Conservation (phyloP, 2,113 vertebrate genomes). For the Hymenochirus boettgeri region DNA sequence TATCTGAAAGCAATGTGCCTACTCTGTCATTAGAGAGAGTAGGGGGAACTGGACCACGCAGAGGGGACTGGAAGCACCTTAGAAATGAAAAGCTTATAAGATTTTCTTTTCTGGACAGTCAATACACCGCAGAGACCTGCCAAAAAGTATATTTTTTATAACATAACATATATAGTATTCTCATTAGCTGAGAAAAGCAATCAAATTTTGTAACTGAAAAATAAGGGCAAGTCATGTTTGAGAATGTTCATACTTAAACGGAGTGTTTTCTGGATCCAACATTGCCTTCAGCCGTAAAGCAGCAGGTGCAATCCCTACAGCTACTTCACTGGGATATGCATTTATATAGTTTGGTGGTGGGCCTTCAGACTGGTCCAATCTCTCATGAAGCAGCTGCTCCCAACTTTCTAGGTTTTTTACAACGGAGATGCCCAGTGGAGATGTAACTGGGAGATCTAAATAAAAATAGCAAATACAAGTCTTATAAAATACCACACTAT, state of each 20-base stretch:
- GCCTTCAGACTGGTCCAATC: slow-evolving; percentile 89
- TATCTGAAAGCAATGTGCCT: too few species aligned
- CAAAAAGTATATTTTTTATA: too few species aligned
- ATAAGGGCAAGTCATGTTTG: background rate
- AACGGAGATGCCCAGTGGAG: slow-evolving; percentile 83
- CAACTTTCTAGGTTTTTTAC: slow-evolving; percentile 93
- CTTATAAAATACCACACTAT: too few species aligned
- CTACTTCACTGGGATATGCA: slow-evolving; percentile 79
- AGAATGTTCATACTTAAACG: slow-evolving; percentile 79
- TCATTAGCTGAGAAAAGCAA: too few species aligned
- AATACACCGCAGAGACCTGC: too few species aligned
- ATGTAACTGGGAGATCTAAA: slow-evolving; percentile 89
- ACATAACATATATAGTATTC: too few species aligned
- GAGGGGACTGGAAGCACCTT: too few species aligned
- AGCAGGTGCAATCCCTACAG: slow-evolving; percentile 78
- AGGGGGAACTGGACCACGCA: too few species aligned
- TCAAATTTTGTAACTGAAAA: too few species aligned
- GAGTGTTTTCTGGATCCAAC: slow-evolving; percentile 96
- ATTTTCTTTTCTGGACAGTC: too few species aligned
- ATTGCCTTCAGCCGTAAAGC: slow-evolving; percentile 91
- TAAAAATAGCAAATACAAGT: background rate
- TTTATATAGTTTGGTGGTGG: slow-evolving; percentile 94
- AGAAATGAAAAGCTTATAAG: too few species aligned
- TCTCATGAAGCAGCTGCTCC: slow-evolving; percentile 88
- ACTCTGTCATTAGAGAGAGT: too few species aligned